Evolutionary conservation across 2,113 vertebrate genomes (phyloP).

Genomic region (Solenodon paradoxus): DNA sequence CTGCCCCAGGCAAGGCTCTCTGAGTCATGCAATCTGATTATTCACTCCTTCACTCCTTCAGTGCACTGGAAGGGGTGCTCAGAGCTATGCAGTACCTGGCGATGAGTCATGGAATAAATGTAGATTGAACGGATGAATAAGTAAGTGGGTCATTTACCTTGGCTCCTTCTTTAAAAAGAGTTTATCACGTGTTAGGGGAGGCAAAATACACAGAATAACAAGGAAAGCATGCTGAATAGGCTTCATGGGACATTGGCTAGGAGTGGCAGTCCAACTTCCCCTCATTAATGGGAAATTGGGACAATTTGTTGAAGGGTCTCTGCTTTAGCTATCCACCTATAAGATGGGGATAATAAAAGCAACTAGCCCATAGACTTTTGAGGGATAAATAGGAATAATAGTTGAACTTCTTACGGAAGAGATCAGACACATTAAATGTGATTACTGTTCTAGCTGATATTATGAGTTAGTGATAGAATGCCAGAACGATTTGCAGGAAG

Average conservation of each 20-base stretch:
- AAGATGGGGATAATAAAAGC: background rate
- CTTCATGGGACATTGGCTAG: rapidly evolving
- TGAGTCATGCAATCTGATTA: background rate
- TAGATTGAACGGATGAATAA: background rate
- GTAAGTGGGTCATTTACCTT: background rate
- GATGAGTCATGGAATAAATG: background rate
- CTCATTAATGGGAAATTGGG: background rate
- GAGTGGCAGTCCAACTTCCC: background rate
- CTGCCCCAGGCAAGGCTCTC: background rate
- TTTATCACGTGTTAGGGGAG: background rate
- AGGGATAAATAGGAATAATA: background rate
- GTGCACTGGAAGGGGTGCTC: background rate
- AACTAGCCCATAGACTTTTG: background rate
- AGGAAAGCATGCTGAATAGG: background rate
- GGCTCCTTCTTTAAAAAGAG: background rate
- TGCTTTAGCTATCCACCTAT: background rate
- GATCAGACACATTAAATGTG: background rate
- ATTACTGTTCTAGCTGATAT: background rate
- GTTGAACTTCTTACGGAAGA: background rate
- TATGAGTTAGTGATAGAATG: background rate
- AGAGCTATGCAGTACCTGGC: background rate
- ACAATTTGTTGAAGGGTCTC: background rate
- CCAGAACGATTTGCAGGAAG: background rate
- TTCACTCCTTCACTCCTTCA: background rate
- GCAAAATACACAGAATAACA: background rate